phyloP scores from a whole-genome alignment of 2,797 vertebrate genomes.

The Artibeus jamaicensis region DNA sequence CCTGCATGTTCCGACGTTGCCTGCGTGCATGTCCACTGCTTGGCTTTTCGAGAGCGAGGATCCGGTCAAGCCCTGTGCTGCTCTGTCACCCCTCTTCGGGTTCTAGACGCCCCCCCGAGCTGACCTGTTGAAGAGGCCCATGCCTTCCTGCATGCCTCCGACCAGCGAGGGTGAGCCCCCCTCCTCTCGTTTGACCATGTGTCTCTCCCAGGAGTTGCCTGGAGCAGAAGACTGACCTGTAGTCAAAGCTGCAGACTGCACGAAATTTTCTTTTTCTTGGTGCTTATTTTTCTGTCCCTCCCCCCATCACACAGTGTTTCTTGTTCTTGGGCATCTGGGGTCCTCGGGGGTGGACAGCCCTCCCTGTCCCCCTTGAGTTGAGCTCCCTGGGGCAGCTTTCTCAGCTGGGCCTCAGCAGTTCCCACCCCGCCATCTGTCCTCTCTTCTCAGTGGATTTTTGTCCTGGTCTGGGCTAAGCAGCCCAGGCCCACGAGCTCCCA shows the following conservation, averaged over 20 bases:
- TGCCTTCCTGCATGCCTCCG: background rate
- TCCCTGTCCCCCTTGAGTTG: fast-evolving
- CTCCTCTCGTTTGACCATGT: background rate
- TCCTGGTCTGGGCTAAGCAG: background rate
- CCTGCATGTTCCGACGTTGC: too few species aligned
- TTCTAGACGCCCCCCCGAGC: background rate
- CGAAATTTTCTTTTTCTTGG: background rate
- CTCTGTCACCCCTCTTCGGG: background rate
- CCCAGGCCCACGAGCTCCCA: background rate
- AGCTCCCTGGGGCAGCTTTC: background rate
- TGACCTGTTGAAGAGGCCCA: background rate
- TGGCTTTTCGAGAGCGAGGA: background rate
- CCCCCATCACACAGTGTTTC: background rate
- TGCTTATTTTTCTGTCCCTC: background rate
- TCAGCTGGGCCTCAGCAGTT: background rate
- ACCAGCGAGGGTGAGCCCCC: too few species aligned
- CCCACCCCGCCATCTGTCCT: background rate
- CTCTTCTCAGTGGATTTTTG: too few species aligned
- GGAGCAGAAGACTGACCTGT: background rate
- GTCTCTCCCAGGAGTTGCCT: background rate
- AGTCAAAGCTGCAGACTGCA: background rate
- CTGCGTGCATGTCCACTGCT: background rate
- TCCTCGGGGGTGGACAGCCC: background rate
- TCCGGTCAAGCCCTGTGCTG: background rate
- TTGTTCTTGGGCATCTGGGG: background rate